Conservation (phyloP, 1,140 invertebrate genomes). For the Drosophila ohnishii region DNA sequence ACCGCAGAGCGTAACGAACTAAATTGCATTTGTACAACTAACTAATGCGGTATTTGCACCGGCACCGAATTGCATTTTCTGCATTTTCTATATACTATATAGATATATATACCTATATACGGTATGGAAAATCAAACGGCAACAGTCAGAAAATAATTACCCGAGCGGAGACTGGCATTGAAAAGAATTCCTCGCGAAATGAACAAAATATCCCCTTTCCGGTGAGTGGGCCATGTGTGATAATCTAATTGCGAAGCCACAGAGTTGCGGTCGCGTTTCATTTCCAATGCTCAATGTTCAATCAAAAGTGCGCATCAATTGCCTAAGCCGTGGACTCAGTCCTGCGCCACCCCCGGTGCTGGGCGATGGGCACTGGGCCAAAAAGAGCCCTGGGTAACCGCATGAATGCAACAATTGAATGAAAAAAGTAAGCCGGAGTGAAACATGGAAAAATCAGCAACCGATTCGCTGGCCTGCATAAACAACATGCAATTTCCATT, state of each 20-base stretch:
- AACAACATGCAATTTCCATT: slow-evolving; percentile 61
- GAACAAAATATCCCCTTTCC: slow-evolving; percentile 19
- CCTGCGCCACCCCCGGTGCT: background rate
- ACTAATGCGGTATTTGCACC: slow-evolving; percentile 71
- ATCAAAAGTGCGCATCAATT: slow-evolving; percentile 64
- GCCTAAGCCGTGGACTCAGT: slow-evolving; percentile 34
- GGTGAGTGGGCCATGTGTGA: slow-evolving; percentile 42
- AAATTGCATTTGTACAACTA: slow-evolving; percentile 79
- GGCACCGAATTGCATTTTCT: slow-evolving; percentile 36
- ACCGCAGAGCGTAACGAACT: slow-evolving; percentile 78
- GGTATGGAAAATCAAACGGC: slow-evolving; percentile 60
- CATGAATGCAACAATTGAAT: slow-evolving; percentile 55
- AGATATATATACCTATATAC: slow-evolving; percentile 36
- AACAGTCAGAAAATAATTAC: slow-evolving; percentile 72
- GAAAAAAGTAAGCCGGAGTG: slow-evolving; percentile 8
- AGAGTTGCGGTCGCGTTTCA: slow-evolving; percentile 74
- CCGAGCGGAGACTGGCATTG: slow-evolving; percentile 38
- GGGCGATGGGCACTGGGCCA: slow-evolving; percentile 6
- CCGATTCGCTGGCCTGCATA: slow-evolving; percentile 34
- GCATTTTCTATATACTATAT: slow-evolving; percentile 50
- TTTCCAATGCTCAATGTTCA: slow-evolving; percentile 71
- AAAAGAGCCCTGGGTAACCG: slow-evolving; percentile 30
- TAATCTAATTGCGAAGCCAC: slow-evolving; percentile 82
- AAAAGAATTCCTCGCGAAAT: slow-evolving; percentile 42
- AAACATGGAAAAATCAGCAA: slow-evolving; percentile 24